These are phyloP conservation scores for Drosophila micromelanica DNA, from an alignment of 1,140 invertebrate genomes.

Conservation along the genomic window DNA sequence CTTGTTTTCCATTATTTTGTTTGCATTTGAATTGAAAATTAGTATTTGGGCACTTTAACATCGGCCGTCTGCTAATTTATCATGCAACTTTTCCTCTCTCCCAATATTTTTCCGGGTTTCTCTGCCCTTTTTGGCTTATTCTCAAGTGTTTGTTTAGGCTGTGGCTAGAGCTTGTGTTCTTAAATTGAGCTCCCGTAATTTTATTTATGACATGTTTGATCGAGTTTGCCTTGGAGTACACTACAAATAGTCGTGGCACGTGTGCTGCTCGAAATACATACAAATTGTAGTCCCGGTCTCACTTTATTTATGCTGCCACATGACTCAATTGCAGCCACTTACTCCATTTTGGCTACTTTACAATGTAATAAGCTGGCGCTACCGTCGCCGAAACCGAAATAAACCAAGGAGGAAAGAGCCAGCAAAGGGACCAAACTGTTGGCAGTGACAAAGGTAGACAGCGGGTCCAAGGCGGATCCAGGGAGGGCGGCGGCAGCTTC, in stretches of 20 bases:
- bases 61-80: conserved; percentile 67
- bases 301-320: conserved; percentile 55
- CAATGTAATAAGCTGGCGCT: conserved; percentile 70
- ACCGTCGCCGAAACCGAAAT: conserved; percentile 57
- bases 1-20: conserved; percentile 81
- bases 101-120: conserved; percentile 23
- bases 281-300: conserved; percentile 28
- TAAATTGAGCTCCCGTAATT: conserved; percentile 55
- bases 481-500: not conserved
- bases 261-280: conserved; percentile 27
- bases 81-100: conserved; percentile 61
- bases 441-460: conserved; percentile 49
- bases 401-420: conserved; percentile 26
- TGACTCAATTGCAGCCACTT: conserved; percentile 75
- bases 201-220: conserved; percentile 82
- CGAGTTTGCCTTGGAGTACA: conserved; percentile 45
- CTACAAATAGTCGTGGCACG: conserved; percentile 41
- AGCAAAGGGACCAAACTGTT: not conserved
- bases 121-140: conserved; percentile 29
- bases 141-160: conserved; percentile 71
- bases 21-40: conserved; percentile 83
- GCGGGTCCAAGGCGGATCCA: not conserved
- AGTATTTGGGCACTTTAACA: conserved; percentile 74
- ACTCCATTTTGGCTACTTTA: conserved; percentile 70
- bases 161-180: conserved; percentile 23